Evolutionary conservation across 2,113 vertebrate species (phyloP), one percentile per base, ranked within the genome.

Genomic region (Aythya baeri): DNA sequence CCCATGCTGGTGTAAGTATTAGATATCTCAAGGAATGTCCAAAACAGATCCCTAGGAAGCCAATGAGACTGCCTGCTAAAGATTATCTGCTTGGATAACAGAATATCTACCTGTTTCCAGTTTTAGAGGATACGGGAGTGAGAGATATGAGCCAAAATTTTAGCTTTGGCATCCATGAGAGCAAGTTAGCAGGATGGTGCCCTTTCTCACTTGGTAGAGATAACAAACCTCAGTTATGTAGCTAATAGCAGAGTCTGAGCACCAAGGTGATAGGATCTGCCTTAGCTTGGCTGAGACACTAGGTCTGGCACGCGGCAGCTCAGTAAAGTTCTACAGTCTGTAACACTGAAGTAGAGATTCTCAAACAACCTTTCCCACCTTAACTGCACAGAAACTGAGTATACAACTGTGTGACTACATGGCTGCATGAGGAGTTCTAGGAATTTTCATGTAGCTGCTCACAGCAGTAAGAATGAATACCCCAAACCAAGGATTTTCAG

Each of bases 271-370:
- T 66, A 44, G 13, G 38, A 57, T 32, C 27, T 13, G 41, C 6
- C 7, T 78, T 43, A 26, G 4, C 7, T 71, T 66, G 27, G 25
- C 67, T 2, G 3, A 31, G 23, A 57, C 0, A 0, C 2, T 13
- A 32, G 3, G 9, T 59, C 43, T 2, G 0, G 7, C 15, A 32
- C 5, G 13, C 17, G 13, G 26, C 26, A 32, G 14, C 4, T 25
- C 44, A 58, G 17, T 52, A 26, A 75, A 75, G n/a, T 41, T 62
- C 25, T 78, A 54, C 41, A 7, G 36, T 44, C 5, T 67, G 38
- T 41, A 20, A 86, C 8, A 26, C 14, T 34, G 41, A 78, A 46
- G 11, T 5, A 63, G 46, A 74, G 49, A 57, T 13, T 8, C 3
- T 31, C 6, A 0, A 44, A 17, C 77, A 32, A 55, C 1, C 1